Evolutionary conservation across 1,140 invertebrate genomes (phyloP), one percentile per base, ranked within the genome.

Genomic region (Drosophila takahashii): DNA sequence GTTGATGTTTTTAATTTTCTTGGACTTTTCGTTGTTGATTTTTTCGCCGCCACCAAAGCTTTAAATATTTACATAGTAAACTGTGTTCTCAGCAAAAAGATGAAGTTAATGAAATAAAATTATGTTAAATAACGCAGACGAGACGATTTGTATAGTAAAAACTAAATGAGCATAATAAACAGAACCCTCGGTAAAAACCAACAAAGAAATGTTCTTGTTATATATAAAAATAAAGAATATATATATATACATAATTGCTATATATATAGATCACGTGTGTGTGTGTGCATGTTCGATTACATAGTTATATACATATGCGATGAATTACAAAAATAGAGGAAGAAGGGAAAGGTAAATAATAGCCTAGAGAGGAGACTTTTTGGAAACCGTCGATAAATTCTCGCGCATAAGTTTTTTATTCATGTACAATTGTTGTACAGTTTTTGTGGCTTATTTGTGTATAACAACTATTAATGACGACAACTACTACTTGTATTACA

Each of bases 391-490:
- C 81, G 81, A 70, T 69, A 87, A 87, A 79, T 81, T 85, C 77
- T 78, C 64, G 77, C 74, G 78, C 66, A 86, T 86, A 85, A 77
- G 77, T 81, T 83, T 85, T 84, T 83, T 76, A 73, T 85, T 74
- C 58, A 74, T 76, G 60, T 83, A 71, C 77, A 76, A 77, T 76
- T 77, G 56, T 77, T 77, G 81, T 86, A 85, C 81, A 81, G 64
- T 77, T 77, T 81, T 86, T 87, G 81, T 86, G 81, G 81, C 81
- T 86, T 86, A 86, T 86, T 86, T 86, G 83, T 86, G 83, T 86
- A 87, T 81, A 76, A 76, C 72, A 76, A 86, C 73, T 81, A 77
- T 77, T 64, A 81, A 45, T 66, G 56, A 81, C 66, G 62, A 77
- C 59, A 47, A 65, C 66, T 69, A 69, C 65, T 69, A 69, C 62